Conservation (phyloP, 2,797 vertebrate genomes). For the Potorous gilbertii region DNA sequence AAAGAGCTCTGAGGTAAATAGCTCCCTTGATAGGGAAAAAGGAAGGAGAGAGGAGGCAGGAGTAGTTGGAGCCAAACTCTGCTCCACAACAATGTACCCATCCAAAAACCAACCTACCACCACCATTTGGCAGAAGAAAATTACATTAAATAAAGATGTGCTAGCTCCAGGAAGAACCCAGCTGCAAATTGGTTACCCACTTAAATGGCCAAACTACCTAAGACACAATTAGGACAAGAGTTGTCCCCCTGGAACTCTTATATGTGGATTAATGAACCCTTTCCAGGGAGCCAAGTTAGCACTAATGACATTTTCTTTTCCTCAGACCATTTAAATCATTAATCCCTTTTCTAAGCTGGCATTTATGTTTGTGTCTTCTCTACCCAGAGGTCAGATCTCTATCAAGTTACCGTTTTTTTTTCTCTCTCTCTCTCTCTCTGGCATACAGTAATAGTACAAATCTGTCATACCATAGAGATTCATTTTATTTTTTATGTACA, state of each 20-base stretch:
- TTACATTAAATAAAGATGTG: constrained; percentile 42
- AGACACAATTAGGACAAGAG: constrained; percentile 73
- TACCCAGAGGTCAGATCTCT: constrained; percentile 63
- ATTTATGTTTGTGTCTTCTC: constrained; percentile 49
- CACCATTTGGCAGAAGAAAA: constrained; percentile 22
- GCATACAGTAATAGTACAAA: constrained; percentile 13
- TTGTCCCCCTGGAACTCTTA: constrained; percentile 61
- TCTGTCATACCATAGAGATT: constrained; percentile 18
- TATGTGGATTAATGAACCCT: constrained; percentile 71
- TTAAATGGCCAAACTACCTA: constrained; percentile 73
- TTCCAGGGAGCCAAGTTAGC: constrained; percentile 53
- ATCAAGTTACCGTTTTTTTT: constrained; percentile 33
- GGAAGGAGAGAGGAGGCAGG: not conserved
- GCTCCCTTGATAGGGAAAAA: not conserved
- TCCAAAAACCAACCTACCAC: not conserved
- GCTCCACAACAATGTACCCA: not conserved
- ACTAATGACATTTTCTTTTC: constrained; percentile 59
- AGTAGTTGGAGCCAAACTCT: constrained; percentile 1
- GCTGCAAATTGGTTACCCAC: constrained; percentile 70
- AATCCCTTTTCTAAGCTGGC: constrained; percentile 62
- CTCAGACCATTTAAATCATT: constrained; percentile 64
- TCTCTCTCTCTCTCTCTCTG: constrained; percentile 7
- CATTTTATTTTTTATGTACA: not conserved
- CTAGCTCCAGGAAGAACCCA: constrained; percentile 53
- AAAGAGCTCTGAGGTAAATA: constrained; percentile 51